Percentiles rank a stretch among this genome's conserved stretches.
Conservation (phyloP, 2,888 invertebrate species). For the Eupeodes luniger region DNA sequence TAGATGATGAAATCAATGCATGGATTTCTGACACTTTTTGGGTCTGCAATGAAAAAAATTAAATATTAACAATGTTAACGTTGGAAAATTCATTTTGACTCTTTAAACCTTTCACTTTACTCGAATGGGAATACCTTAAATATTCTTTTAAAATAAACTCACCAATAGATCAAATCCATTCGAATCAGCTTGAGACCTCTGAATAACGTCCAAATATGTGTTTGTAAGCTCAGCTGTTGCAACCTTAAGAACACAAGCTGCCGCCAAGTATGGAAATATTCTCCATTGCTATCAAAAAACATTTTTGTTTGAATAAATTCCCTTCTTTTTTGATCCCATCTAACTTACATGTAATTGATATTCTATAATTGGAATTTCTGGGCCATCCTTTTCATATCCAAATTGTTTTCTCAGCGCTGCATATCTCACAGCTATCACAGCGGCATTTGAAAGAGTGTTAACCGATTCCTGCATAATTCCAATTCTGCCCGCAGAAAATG, state of each 20-base stretch:
- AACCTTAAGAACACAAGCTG: conserved; percentile 86
- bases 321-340: no score
- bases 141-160: conserved; percentile 42
- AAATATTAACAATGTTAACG: not conserved
- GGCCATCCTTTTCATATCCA: conserved; percentile 86
- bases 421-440: conserved; percentile 91
- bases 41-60: conserved; percentile 77
- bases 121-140: no score
- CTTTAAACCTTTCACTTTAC: no score
- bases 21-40: conserved; percentile 87
- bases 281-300: conserved; percentile 87
- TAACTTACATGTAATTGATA: conserved; percentile 90
- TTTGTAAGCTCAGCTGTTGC: conserved; percentile 88
- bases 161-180: conserved; percentile 84
- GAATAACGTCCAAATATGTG: conserved; percentile 88
- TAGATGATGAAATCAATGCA: conserved; percentile 87
- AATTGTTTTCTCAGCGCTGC: conserved; percentile 92
- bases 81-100: no score
- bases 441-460: conserved; percentile 86
- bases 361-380: conserved; percentile 91
- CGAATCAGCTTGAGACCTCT: conserved; percentile 86
- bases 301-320: not conserved
- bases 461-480: conserved; percentile 87
- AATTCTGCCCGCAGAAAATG: conserved; percentile 92
- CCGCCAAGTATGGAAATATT: conserved; percentile 89